Evolutionary conservation across 2,888 invertebrate species (phyloP).

Genomic region (Pseudococcus longispinus): DNA sequence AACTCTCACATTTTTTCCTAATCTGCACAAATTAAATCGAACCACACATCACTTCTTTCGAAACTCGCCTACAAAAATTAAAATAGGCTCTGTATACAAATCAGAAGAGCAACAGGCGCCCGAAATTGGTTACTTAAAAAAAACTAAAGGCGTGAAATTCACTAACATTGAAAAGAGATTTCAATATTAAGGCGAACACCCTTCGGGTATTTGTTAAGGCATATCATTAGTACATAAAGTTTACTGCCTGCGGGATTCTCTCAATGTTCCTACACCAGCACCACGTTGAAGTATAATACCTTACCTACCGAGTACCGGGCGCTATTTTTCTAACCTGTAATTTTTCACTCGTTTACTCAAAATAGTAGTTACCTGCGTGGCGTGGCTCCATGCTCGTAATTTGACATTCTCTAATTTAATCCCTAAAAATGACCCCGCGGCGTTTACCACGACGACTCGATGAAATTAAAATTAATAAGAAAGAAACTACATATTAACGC

Average conservation of each 20-base stretch:
- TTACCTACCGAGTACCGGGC: not conserved
- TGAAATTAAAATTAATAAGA: slow-evolving; percentile 52
- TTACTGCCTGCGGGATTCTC: not conserved
- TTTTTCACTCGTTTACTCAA: slow-evolving; percentile 53
- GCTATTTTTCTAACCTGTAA: slow-evolving; percentile 43
- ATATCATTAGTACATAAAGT: slow-evolving; percentile 20
- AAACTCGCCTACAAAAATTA: too few species aligned
- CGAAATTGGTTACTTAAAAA: not conserved
- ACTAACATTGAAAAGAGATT: not conserved
- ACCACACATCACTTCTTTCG: too few species aligned
- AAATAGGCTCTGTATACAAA: too few species aligned
- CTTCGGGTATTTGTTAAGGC: slow-evolving; percentile 37
- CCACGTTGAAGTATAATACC: not conserved
- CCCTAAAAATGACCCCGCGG: slow-evolving; percentile 29
- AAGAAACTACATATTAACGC: slow-evolving; percentile 43
- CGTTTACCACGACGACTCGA: slow-evolving; percentile 22
- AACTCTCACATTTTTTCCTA: too few species aligned
- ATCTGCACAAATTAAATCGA: too few species aligned
- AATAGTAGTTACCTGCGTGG: slow-evolving; percentile 40
- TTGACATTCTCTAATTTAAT: slow-evolving; percentile 48
- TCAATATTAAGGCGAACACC: slow-evolving; percentile 9
- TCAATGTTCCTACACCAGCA: not conserved
- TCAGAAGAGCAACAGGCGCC: not conserved
- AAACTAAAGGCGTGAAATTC: slow-evolving; percentile 12
- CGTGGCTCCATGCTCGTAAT: slow-evolving; percentile 32